Conservation (phyloP, 2,888 invertebrate species). For the Desoria tigrina region DNA sequence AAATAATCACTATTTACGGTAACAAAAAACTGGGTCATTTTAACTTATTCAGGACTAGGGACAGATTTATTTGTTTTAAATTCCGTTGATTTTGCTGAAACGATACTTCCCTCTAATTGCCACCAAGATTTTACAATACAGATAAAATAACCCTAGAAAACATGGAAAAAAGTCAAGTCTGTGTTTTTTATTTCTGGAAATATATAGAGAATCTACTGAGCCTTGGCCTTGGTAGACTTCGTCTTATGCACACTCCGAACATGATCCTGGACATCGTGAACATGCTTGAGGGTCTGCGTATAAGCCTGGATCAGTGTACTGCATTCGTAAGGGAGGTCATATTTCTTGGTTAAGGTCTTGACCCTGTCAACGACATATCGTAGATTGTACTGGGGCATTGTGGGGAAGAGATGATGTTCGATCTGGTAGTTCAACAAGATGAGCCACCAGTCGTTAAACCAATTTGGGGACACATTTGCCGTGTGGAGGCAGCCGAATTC, state of each 20-base stretch:
- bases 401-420: slow-evolving; percentile 30
- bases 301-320: slow-evolving; percentile 21
- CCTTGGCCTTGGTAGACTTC: too few relatives aligned
- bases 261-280: slow-evolving; percentile 32
- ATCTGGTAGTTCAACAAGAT: slow-evolving; percentile 30
- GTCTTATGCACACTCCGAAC: slow-evolving; percentile 26
- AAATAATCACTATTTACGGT: too few relatives aligned
- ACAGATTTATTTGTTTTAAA: too few relatives aligned
- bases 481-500: slow-evolving; percentile 35
- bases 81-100: too few relatives aligned
- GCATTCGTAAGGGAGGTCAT: slow-evolving; percentile 30
- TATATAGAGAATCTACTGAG: too few relatives aligned
- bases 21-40: too few relatives aligned
- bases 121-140: too few relatives aligned
- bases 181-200: too few relatives aligned
- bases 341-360: slow-evolving; percentile 29
- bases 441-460: slow-evolving; percentile 37
- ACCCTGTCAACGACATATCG: slow-evolving; percentile 29
- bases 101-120: too few relatives aligned
- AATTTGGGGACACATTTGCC: slow-evolving; percentile 27
- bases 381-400: slow-evolving; percentile 37
- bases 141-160: too few relatives aligned
- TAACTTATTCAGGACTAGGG: too few relatives aligned
- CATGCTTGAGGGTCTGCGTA: slow-evolving; percentile 28
- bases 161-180: too few relatives aligned